Evolutionary conservation across 2,113 vertebrate species (phyloP), one percentile per base, ranked within the genome.

Genomic region (Myiopsitta monachus): DNA sequence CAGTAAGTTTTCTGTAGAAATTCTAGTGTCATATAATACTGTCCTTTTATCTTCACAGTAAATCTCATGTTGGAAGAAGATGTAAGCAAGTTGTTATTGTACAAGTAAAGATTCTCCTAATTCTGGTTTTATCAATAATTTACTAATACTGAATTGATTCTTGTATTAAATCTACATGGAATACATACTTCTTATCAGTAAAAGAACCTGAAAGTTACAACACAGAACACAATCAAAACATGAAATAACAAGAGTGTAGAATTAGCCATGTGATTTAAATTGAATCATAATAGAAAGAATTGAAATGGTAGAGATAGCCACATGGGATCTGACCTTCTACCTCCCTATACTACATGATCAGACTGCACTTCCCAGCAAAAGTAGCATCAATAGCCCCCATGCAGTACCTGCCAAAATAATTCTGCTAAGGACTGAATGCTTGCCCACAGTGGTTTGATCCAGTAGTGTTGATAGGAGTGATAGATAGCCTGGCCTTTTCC

Each of bases 91-190:
- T 47, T 88, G 44, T 70, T 93, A 38, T 38, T 92, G 31, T 33
- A 24, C 30, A 83, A 44, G 38, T 27, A 28, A 91, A 96, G 68
- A 90, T 77, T 76, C 55, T 90, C 64, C 92, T 96, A 96, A 95
- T 95, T 94, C 19, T 54, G 54, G 18, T 91, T 92, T 89, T 44
- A 84, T 15, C 0, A 9, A 66, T 76, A 96, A 97, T 78, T 77
- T 59, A 31, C 24, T 90, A 92, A 93, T 84, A 79, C 4, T 61
- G 64, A 91, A 96, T 72, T 74, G 49, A 51, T 92, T 89, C 5
- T 91, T 87, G 14, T 57, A 80, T 90, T 90, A 97, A 82, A 90
- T 78, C 51, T 93, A 49, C 3, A 33, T 66, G 33, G 74, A 96
- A 91, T 86, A 83, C 11, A n/a, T 78, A 59, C 57, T 93, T 87